Conservation (phyloP, 2,888 invertebrate species). For the Junonia oenone region DNA sequence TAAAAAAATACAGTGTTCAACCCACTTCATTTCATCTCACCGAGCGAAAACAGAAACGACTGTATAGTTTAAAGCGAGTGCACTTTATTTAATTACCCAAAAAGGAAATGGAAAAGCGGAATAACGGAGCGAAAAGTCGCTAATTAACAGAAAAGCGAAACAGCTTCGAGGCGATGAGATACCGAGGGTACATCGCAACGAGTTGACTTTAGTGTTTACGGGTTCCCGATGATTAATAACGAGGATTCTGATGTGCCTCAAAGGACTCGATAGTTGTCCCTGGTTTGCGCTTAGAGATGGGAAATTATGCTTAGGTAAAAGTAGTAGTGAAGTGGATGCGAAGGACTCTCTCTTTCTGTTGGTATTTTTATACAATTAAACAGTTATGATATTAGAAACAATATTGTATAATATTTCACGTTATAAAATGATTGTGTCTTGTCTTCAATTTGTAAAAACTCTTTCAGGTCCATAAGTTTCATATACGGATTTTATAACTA, state of each 20-base stretch:
- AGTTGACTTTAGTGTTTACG: constrained; percentile 1
- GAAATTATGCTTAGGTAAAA: too few relatives aligned
- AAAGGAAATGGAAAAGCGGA: constrained; percentile 35
- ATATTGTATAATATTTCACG: too few relatives aligned
- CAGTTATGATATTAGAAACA: too few relatives aligned
- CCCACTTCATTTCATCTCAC: not conserved
- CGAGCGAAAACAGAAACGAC: constrained; percentile 20
- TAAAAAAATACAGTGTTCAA: constrained; percentile 3
- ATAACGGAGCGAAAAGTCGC: constrained; percentile 38
- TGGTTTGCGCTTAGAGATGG: too few relatives aligned
- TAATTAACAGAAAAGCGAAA: constrained; percentile 37
- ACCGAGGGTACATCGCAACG: not conserved
- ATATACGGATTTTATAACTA: too few relatives aligned
- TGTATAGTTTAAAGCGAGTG: constrained; percentile 28
- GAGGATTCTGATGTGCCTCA: not conserved
- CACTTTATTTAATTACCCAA: constrained; percentile 39
- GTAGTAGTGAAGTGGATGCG: too few relatives aligned
- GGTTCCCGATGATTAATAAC: not conserved
- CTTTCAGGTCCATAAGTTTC: too few relatives aligned
- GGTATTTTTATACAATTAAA: too few relatives aligned
- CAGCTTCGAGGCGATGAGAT: constrained; percentile 11
- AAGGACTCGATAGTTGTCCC: not conserved
- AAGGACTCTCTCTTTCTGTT: too few relatives aligned
- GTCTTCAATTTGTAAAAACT: too few relatives aligned
- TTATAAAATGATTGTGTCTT: too few relatives aligned